These are phyloP conservation scores for Tamias sibiricus DNA, from an alignment of 2,113 vertebrate genomes.

Conservation along the genomic window DNA sequence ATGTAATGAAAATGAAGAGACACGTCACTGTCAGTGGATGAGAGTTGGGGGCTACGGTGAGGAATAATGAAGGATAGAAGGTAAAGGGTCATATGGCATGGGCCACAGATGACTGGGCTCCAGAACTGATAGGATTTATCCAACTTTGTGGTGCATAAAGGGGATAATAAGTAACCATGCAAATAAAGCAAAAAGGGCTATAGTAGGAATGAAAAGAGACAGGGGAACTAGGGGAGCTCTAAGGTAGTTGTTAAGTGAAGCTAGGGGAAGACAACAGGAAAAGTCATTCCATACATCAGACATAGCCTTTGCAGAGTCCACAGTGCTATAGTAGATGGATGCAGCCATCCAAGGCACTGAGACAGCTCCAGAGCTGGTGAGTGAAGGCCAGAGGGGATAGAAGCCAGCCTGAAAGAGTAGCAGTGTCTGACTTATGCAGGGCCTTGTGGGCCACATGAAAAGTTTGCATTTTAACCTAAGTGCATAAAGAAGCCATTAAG, in stretches of 20 bases:
- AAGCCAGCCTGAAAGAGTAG: not conserved
- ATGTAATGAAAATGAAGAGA: not conserved
- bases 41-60: not conserved
- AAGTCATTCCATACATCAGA: rapidly evolving
- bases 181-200: not conserved
- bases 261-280: not conserved
- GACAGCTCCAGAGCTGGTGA: not conserved
- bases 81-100: not conserved
- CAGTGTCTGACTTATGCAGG: not conserved
- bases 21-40: not conserved
- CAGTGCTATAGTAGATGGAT: not conserved
- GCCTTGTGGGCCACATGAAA: not conserved
- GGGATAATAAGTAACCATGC: not conserved
- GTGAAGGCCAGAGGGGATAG: not conserved
- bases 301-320: not conserved
- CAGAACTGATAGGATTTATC: not conserved
- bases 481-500: slow-evolving; percentile 11
- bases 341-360: not conserved
- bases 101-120: not conserved
- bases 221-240: not conserved
- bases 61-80: not conserved
- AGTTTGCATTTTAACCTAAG: not conserved
- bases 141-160: not conserved
- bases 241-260: not conserved
- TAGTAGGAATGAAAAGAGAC: not conserved